Percentiles rank a stretch among this genome's conserved stretches.
Conservation (phyloP, 2,113 vertebrate genomes). For the Jaculus jaculus region DNA sequence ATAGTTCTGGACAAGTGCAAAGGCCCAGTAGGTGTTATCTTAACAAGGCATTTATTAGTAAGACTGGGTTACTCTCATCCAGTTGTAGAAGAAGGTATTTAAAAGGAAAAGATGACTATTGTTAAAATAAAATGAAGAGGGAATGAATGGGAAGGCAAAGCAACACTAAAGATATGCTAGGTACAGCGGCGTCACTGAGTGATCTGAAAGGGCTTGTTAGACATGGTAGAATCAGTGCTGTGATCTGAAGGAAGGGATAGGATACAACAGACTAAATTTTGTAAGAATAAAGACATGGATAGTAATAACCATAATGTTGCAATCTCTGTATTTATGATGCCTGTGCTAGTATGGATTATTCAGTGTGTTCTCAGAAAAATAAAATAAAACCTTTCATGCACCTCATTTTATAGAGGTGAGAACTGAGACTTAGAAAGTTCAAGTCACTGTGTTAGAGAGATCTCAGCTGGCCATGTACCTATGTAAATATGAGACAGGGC, state of each 20-base stretch:
- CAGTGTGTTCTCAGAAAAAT: neutral
- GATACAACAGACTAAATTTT: neutral
- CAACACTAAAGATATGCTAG: neutral
- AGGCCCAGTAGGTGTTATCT: neutral
- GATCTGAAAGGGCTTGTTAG: constrained; percentile 3
- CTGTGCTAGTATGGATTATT: neutral
- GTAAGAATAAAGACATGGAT: neutral
- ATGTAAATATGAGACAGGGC: too few relatives aligned
- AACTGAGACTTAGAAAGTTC: neutral
- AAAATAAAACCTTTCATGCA: neutral
- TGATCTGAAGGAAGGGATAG: neutral
- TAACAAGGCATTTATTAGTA: neutral
- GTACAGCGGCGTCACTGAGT: neutral
- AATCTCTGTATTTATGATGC: neutral
- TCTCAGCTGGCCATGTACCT: too few relatives aligned
- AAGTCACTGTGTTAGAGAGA: neutral
- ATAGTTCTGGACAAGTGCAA: neutral
- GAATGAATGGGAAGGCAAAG: constrained; percentile 23
- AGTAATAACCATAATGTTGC: neutral
- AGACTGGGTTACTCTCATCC: neutral
- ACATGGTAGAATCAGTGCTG: rapidly evolving
- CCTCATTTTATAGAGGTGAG: neutral
- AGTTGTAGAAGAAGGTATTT: neutral
- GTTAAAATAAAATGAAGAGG: neutral
- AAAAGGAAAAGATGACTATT: neutral